phyloP scores from a whole-genome alignment of 1,140 invertebrate species.

The Acromyrmex echinatior region DNA sequence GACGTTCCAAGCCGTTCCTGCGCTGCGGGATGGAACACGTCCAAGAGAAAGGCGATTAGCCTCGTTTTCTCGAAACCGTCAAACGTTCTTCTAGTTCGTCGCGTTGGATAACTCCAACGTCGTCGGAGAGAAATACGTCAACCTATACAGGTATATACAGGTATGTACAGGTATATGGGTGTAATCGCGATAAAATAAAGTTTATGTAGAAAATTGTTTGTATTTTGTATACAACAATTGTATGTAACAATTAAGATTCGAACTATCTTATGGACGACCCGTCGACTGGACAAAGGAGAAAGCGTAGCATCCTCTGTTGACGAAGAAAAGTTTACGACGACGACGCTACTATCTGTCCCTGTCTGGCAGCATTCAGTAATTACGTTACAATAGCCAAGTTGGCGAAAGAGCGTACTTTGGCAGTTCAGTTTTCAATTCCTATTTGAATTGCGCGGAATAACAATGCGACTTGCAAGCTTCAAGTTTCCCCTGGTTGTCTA shows the following conservation, averaged over 20 bases:
- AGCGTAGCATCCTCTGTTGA: neutral
- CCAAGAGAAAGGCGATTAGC: slow-evolving; percentile 59
- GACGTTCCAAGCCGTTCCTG: slow-evolving; percentile 14
- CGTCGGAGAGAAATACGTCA: neutral
- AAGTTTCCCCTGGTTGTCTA: slow-evolving; percentile 21
- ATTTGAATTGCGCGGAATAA: slow-evolving; percentile 56
- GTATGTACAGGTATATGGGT: too few species aligned
- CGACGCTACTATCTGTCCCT: slow-evolving; percentile 28
- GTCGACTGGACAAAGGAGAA: slow-evolving; percentile 1
- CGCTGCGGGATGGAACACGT: neutral
- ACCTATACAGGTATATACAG: neutral
- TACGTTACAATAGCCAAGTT: slow-evolving; percentile 51
- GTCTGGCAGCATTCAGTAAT: slow-evolving; percentile 53
- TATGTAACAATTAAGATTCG: neutral
- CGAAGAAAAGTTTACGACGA: slow-evolving; percentile 47
- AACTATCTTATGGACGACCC: neutral
- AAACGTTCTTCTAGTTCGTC: slow-evolving; percentile 1
- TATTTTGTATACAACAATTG: neutral
- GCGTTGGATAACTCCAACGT: neutral
- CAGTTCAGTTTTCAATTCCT: slow-evolving; percentile 62
- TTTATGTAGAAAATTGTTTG: neutral
- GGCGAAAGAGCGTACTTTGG: slow-evolving; percentile 25
- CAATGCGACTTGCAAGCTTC: slow-evolving; percentile 40
- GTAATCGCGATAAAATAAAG: too few species aligned
- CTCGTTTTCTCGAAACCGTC: slow-evolving; percentile 53